Base-by-base conservation (phyloP, 2,113 vertebrate genomes). In the Rattus rattus region DNA sequence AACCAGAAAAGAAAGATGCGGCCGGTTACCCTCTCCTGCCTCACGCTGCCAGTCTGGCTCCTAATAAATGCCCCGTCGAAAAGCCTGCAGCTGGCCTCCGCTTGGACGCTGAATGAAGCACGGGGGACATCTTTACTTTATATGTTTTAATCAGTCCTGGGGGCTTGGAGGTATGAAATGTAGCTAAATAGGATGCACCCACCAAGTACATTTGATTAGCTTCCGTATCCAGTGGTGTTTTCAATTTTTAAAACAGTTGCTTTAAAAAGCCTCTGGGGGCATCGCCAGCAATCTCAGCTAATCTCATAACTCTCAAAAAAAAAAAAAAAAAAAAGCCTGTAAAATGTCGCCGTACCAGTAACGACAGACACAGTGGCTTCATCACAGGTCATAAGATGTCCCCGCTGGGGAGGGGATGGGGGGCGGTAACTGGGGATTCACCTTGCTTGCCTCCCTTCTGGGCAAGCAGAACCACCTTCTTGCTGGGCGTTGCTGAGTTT, bases 191-290 rank as follows among this genome's bases (percentile, higher is more conserved):
- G 83, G 77, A 86, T 88, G 39, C 33, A 77, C 92, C 96, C 69
- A 92, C 88, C 76, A 92, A 92, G 86, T 61, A 84, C 91, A 84
- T 96, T 97, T 97, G 92, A 97, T 97, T 91, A 97, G 96, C 36
- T 96, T 61, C 54, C 1, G 54, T 92, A 24, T 79, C 94, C 24
- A 6, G 81, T 0, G 6, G 95, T 75, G 77, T 70, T 97, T 97
- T 95, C 93, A 92, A 65, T 96, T 96, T 97, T 96, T 96, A 77
- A 97, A 93, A 95, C 49, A 54, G 94, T 96, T 30, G 52, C 92
- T 96, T 98, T 96, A 83, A 95, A 97, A 95, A 79, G 92, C 54
- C 95, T 97, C 94, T 59, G 7, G 94, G 80, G 87, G 30, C 11
- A n/a, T 43, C 9, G 72, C 72, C 89, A 92, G 94, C 91, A 59